phyloP scores from a whole-genome alignment of 2,113 vertebrate genomes.

The Chunga burmeisteri region DNA sequence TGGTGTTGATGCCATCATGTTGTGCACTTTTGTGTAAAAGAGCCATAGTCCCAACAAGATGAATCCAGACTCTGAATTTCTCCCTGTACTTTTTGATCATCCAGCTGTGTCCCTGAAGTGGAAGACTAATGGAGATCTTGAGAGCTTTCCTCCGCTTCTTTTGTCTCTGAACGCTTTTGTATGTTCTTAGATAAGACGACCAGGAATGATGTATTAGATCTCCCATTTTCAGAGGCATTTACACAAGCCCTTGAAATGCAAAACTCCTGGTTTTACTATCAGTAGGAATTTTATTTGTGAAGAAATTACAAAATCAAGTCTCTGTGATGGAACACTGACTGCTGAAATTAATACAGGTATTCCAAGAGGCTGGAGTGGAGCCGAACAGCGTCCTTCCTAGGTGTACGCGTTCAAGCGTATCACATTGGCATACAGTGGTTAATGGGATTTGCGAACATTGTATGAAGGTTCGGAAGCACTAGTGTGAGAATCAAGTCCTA shows the following conservation, averaged over 20 bases:
- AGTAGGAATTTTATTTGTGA: neutral
- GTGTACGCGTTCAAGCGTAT: rapidly evolving
- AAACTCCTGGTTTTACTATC: neutral
- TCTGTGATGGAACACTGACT: neutral
- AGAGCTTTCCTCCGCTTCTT: neutral
- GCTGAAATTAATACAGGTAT: neutral
- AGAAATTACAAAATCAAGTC: neutral
- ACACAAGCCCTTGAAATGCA: neutral
- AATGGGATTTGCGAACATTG: neutral
- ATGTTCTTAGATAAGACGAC: neutral
- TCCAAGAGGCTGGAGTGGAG: neutral
- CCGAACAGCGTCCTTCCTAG: neutral
- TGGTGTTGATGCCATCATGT: rapidly evolving
- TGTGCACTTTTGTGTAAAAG: rapidly evolving
- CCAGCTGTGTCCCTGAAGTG: neutral
- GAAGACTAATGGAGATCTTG: neutral
- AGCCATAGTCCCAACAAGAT: neutral
- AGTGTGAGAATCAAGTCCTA: neutral
- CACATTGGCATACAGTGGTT: neutral
- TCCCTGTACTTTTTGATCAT: neutral
- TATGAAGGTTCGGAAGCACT: neutral
- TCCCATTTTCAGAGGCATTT: neutral
- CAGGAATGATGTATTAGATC: neutral
- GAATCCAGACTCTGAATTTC: neutral
- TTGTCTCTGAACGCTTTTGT: neutral